Evolutionary conservation across 2,113 vertebrate species (phyloP).

Genomic region (Arvicanthis niloticus): DNA sequence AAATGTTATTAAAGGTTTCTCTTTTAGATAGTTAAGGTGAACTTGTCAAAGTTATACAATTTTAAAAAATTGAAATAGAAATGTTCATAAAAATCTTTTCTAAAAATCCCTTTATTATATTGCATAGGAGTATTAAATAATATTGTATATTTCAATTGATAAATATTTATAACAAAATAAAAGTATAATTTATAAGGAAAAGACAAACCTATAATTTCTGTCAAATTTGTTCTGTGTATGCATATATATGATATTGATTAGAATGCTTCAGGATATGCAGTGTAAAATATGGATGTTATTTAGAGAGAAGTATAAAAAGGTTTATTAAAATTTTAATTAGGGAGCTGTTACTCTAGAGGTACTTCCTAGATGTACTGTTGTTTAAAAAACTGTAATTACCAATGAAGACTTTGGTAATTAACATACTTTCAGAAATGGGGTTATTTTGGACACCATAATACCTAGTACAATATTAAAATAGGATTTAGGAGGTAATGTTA

Average conservation of each 20-base stretch:
- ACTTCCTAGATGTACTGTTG: neutral
- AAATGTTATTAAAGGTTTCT: neutral
- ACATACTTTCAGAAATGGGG: slow-evolving; percentile 12
- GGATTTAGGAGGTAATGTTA: neutral
- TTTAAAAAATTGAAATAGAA: neutral
- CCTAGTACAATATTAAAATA: slow-evolving; percentile 9
- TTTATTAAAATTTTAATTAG: slow-evolving; percentile 60
- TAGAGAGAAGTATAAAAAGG: slow-evolving; percentile 23
- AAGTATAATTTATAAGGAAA: neutral
- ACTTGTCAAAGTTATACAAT: neutral
- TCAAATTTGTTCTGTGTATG: neutral
- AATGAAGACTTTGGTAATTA: slow-evolving; percentile 51
- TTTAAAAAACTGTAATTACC: slow-evolving; percentile 63
- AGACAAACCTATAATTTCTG: neutral
- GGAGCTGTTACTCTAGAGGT: slow-evolving; percentile 13
- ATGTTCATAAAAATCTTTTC: neutral
- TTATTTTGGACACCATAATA: neutral
- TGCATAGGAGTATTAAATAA: neutral
- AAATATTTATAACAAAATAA: neutral
- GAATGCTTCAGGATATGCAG: neutral
- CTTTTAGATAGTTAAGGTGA: neutral
- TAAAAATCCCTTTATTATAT: neutral
- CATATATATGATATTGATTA: neutral
- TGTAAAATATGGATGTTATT: neutral
- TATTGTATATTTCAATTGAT: neutral